These are phyloP conservation scores for Hystrix brachyura DNA, from an alignment of 2,113 vertebrate genomes.

Conservation along the genomic window DNA sequence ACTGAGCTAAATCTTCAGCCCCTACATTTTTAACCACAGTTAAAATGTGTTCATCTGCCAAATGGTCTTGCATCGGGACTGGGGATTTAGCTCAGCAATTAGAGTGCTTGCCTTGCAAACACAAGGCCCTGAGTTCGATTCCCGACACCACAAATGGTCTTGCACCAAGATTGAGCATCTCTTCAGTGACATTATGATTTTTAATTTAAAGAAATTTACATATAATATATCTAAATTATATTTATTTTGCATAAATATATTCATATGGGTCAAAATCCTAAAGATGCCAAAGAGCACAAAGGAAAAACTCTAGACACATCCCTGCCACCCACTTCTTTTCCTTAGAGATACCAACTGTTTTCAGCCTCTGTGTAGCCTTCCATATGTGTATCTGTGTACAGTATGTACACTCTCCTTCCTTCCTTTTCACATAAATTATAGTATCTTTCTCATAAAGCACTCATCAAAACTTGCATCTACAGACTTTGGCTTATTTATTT, in stretches of 20 bases:
- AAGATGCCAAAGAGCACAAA: not conserved
- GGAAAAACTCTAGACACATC: not conserved
- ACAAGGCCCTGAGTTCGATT: no score
- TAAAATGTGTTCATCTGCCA: slow-evolving; percentile 1
- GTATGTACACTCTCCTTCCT: not conserved
- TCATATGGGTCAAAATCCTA: slow-evolving; percentile 39
- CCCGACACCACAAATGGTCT: not conserved
- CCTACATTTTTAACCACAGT: not conserved
- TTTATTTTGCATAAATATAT: slow-evolving; percentile 24
- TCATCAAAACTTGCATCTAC: slow-evolving; percentile 5
- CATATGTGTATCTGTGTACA: not conserved
- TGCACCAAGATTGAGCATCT: not conserved
- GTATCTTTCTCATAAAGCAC: not conserved
- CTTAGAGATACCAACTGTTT: not conserved
- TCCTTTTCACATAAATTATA: slow-evolving; percentile 6
- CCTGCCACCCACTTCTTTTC: not conserved
- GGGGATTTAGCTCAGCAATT: not conserved
- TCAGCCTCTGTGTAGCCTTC: not conserved
- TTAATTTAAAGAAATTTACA: not conserved
- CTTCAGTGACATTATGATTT: not conserved
- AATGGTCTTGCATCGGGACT: not conserved
- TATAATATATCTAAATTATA: not conserved
- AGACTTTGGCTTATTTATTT: not conserved
- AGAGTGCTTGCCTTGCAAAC: no score
- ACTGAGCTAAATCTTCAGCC: no score